A percentile compares a stretch with the other conserved stretches of the same genome.
Conservation (phyloP, 1,140 invertebrate species). For the Yoshiicerus persimilis region DNA sequence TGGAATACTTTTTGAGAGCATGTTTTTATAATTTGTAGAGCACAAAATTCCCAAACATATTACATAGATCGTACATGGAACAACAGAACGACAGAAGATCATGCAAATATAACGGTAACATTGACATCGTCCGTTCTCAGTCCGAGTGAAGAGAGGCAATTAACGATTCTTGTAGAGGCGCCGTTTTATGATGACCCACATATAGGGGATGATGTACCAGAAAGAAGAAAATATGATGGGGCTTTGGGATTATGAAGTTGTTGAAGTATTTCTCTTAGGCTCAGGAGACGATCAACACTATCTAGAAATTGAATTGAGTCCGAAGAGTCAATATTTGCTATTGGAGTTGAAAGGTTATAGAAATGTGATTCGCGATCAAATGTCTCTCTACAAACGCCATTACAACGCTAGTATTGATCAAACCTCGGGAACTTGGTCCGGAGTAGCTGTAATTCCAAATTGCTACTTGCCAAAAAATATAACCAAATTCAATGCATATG, state of each 20-base stretch:
- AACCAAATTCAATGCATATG: no score
- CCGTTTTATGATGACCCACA: slow-evolving; percentile 26
- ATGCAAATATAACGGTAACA: no score
- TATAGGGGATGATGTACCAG: neutral
- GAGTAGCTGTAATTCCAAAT: slow-evolving; percentile 54
- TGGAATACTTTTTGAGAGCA: no score
- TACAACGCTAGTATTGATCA: neutral
- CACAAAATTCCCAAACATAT: neutral
- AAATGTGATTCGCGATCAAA: slow-evolving; percentile 50
- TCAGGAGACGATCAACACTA: slow-evolving; percentile 54
- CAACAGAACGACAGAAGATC: neutral
- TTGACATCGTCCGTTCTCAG: neutral
- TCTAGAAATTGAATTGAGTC: slow-evolving; percentile 58
- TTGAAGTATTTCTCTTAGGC: no score
- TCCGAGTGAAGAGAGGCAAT: neutral
- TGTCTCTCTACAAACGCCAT: neutral
- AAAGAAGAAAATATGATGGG: neutral
- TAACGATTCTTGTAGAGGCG: slow-evolving; percentile 10
- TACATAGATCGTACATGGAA: neutral
- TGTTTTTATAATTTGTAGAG: neutral
- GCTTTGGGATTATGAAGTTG: neutral
- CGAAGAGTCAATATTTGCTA: slow-evolving; percentile 56
- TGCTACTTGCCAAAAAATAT: slow-evolving; percentile 55
- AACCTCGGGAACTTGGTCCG: no score
- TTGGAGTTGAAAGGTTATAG: slow-evolving; percentile 54